Conservation (phyloP, 1,140 invertebrate genomes). For the Drosophila lacteicornis region DNA sequence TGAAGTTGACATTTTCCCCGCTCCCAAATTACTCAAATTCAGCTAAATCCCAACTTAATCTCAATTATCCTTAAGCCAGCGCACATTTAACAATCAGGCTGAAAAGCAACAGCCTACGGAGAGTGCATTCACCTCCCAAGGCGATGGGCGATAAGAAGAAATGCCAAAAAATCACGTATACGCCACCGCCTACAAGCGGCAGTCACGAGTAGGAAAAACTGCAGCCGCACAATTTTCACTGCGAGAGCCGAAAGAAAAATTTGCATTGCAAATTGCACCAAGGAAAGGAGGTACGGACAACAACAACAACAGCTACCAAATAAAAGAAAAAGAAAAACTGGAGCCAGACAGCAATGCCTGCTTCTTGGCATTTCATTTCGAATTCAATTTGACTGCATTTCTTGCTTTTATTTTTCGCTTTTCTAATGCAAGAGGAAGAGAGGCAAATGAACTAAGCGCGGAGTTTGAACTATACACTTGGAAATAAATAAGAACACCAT, state of each 20-base stretch:
- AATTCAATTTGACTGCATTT: slow-evolving; percentile 71
- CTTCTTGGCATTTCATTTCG: slow-evolving; percentile 77
- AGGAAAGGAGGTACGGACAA: slow-evolving; percentile 10
- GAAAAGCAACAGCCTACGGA: slow-evolving; percentile 54
- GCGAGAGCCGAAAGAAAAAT: slow-evolving; percentile 65
- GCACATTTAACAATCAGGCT: slow-evolving; percentile 34
- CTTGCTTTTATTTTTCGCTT: slow-evolving; percentile 50
- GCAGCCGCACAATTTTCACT: slow-evolving; percentile 71
- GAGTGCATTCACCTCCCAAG: slow-evolving; percentile 66
- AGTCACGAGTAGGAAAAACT: slow-evolving; percentile 63
- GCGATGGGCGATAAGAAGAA: slow-evolving; percentile 74
- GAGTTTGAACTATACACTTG: slow-evolving; percentile 66
- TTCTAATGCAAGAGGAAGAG: slow-evolving; percentile 73
- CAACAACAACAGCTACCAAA: slow-evolving; percentile 9
- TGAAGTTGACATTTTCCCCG: slow-evolving; percentile 10
- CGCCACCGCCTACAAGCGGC: slow-evolving; percentile 59
- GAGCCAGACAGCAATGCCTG: slow-evolving; percentile 63
- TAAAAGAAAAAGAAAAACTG: slow-evolving; percentile 51
- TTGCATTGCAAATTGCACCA: slow-evolving; percentile 72
- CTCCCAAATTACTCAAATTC: slow-evolving; percentile 8
- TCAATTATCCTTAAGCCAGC: slow-evolving; percentile 18
- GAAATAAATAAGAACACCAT: background rate
- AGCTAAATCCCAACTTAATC: slow-evolving; percentile 8
- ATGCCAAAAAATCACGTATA: slow-evolving; percentile 80
- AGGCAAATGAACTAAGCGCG: slow-evolving; percentile 82